Evolutionary conservation across 2,113 vertebrate genomes (phyloP), one percentile per base, ranked within the genome.

Genomic region (Elephantulus edwardii): DNA sequence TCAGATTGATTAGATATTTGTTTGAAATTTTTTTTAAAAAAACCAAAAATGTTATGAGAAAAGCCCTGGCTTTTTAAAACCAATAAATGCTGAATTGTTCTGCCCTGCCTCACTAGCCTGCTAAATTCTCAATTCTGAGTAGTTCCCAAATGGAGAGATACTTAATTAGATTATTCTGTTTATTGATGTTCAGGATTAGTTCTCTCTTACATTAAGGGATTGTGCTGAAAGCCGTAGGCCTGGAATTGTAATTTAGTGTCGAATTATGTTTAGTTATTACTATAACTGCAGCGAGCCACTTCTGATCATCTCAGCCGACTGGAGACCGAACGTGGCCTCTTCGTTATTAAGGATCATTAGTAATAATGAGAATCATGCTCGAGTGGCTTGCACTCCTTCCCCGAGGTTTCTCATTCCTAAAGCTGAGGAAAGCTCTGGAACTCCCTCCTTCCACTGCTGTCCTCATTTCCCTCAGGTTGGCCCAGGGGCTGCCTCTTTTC

Each of bases 151-250:
- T 85, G 93, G 58, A 86, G 79, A 91, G 66, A 86, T 17, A 50
- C 50, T 86, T 95, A 96, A 95, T 93, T 95, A 71, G 70, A 86
- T 94, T 91, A 83, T 90, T 93, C 90, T 93, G 1, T 87, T 93
- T 90, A 91, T 88, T 88, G 91, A 87, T 80, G 88, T 85, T 79
- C 60, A 85, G 70, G 38, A 58, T 94, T 90, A 30, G 86, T 83
- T 95, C 85, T 90, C 77, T 78, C 71, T 88, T 64, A 62, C 88
- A 94, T 13, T 80, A 64, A 89, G 75, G 48, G 70, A 80, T 83
- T 72, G 20, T 56, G 11, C 44, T 66, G 82, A 93, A 83, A 89
- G 92, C 72, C 50, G 17, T 66, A 28, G 87, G 74, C 92, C 90
- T 94, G 56, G 90, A 71, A 89, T 93, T 87, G 78, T 88, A 92